A percentile compares a stretch with the other conserved stretches of the same genome.
phyloP scores from a whole-genome alignment of 2,113 vertebrate species.

The Crotalus tigris region DNA sequence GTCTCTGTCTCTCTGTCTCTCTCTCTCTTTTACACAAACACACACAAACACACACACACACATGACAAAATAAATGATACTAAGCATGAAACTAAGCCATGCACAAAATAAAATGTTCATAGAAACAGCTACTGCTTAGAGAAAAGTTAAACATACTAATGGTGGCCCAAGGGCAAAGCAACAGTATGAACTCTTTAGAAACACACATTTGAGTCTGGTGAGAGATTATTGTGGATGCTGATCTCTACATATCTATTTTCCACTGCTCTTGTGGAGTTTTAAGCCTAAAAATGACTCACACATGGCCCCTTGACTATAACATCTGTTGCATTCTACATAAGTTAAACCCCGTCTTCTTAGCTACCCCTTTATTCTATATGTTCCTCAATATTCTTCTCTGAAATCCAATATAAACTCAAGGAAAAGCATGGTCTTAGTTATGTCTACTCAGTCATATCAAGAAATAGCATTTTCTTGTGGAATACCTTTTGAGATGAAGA shows the following conservation, averaged over 20 bases:
- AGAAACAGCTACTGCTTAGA: background rate
- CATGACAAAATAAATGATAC: background rate
- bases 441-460: background rate
- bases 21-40: background rate
- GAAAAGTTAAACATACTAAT: slow-evolving; percentile 32
- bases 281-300: background rate
- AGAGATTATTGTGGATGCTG: background rate
- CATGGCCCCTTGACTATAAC: background rate
- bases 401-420: background rate
- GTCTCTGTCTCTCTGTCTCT: background rate
- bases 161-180: background rate
- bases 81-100: slow-evolving; percentile 7
- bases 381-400: background rate
- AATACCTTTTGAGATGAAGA: background rate
- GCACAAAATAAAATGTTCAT: background rate
- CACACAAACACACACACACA: background rate
- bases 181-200: background rate
- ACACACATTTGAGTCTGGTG: background rate
- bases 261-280: slow-evolving; percentile 45
- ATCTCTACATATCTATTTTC: slow-evolving; percentile 39
- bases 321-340: background rate
- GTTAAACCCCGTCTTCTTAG: background rate
- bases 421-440: background rate
- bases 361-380: background rate
- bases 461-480: background rate